A percentile compares a stretch with the other conserved stretches of the same genome.
Conservation (phyloP, 2,113 vertebrate genomes). For the Ceyx margarethae region DNA sequence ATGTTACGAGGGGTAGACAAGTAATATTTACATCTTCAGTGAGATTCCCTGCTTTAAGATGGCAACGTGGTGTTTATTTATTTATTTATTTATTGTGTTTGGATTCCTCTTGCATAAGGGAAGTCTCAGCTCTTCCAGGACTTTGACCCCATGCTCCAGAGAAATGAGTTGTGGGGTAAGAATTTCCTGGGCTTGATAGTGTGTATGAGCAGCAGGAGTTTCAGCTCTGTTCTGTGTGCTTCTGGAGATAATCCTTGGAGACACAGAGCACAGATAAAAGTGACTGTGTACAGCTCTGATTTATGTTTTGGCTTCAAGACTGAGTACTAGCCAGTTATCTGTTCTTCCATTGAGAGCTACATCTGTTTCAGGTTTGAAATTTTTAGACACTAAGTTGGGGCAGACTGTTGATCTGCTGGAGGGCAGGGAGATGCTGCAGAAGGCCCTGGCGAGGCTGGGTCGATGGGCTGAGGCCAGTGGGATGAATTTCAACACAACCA, state of each 20-base stretch:
- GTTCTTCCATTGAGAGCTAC: background rate
- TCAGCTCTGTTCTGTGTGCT: background rate
- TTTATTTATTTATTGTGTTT: background rate
- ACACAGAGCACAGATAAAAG: conserved; percentile 11
- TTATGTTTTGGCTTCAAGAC: background rate
- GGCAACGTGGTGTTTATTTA: background rate
- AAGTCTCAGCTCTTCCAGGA: background rate
- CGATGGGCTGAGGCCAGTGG: too few species aligned
- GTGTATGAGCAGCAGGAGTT: background rate
- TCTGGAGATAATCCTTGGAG: conserved; percentile 2
- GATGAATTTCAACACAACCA: too few species aligned
- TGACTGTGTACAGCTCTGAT: background rate
- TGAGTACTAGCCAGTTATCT: background rate
- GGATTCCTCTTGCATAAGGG: background rate
- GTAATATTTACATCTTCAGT: background rate
- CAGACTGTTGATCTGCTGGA: too few species aligned
- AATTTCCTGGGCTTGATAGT: background rate
- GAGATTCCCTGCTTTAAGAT: background rate
- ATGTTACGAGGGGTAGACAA: background rate
- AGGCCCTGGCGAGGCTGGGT: too few species aligned
- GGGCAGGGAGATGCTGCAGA: too few species aligned
- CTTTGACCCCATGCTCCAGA: background rate
- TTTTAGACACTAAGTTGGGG: background rate
- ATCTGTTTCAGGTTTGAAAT: background rate
- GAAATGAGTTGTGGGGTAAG: background rate